Conservation (phyloP, 2,113 vertebrate species). For the Tachuris rubrigastra region DNA sequence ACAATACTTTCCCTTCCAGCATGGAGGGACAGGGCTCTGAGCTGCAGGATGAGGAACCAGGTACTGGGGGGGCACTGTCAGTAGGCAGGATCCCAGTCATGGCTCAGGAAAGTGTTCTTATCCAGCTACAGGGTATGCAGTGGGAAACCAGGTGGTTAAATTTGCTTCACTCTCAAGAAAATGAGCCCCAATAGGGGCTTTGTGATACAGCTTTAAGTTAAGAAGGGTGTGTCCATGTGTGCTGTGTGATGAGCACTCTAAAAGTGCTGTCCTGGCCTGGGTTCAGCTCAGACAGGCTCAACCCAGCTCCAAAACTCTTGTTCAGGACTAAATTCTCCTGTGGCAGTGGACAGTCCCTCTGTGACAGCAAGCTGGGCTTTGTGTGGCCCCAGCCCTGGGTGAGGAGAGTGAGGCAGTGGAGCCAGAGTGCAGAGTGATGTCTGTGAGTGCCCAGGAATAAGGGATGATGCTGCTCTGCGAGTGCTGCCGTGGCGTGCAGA, state of each 20-base stretch:
- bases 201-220: background rate
- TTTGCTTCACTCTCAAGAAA: background rate
- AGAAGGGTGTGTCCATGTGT: background rate
- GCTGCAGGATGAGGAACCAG: background rate
- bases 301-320: background rate
- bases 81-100: fast-evolving
- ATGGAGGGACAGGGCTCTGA: fast-evolving
- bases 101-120: background rate
- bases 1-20: background rate
- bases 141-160: background rate
- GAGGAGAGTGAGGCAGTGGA: background rate
- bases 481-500: background rate
- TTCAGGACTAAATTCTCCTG: fast-evolving
- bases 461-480: background rate
- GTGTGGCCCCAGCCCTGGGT: fast-evolving
- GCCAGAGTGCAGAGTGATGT: background rate
- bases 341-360: background rate
- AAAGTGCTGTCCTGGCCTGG: background rate
- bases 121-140: fast-evolving
- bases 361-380: background rate
- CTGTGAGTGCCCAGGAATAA: background rate
- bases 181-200: background rate
- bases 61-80: background rate
- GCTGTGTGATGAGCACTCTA: background rate
- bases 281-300: background rate